These are phyloP conservation scores for Argyresthia albistria DNA, from an alignment of 2,888 invertebrate species.

Conservation along the genomic window DNA sequence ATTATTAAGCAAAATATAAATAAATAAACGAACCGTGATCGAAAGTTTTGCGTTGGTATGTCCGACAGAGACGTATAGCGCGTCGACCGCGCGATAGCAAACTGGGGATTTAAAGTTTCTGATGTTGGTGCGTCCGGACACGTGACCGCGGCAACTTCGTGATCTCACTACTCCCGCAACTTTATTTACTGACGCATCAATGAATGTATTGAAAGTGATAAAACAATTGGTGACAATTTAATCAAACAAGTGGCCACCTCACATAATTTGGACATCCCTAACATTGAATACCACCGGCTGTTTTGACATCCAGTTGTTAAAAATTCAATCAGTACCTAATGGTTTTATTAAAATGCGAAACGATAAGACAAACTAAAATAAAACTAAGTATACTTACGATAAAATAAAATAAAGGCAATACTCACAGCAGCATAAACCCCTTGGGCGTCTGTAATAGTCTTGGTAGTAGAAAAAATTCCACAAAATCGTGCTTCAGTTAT, in stretches of 20 bases:
- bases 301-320: too few relatives aligned
- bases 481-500: background rate
- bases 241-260: background rate
- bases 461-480: background rate
- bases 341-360: background rate
- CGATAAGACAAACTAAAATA: background rate
- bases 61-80: conserved; percentile 37
- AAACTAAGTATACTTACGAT: background rate
- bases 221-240: too few relatives aligned
- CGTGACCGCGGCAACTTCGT: conserved; percentile 44
- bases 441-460: too few relatives aligned
- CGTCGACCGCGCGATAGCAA: conserved; percentile 11
- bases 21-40: too few relatives aligned
- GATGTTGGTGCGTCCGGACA: conserved; percentile 54
- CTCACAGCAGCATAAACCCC: too few relatives aligned
- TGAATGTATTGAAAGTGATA: too few relatives aligned
- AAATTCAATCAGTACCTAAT: too few relatives aligned
- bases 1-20: too few relatives aligned
- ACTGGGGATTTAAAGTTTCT: conserved; percentile 9
- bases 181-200: too few relatives aligned
- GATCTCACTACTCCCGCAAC: conserved; percentile 27
- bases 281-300: background rate
- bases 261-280: background rate
- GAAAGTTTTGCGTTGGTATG: background rate
- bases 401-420: too few relatives aligned